Evolutionary conservation across 2,113 vertebrate genomes (phyloP).

Genomic region (Gnathonemus longibarbis): DNA sequence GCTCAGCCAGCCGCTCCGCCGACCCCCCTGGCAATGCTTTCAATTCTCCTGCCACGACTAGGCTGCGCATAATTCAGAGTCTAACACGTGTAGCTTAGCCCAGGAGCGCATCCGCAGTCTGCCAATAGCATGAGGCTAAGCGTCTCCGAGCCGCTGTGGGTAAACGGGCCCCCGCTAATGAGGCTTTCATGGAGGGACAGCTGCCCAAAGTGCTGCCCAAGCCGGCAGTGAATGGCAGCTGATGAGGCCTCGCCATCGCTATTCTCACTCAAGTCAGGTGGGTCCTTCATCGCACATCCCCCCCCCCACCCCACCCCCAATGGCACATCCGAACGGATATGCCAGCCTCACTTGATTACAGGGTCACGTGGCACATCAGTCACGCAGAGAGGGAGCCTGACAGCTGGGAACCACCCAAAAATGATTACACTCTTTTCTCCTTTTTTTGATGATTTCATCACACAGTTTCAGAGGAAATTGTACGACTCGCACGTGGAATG

Average conservation of each 20-base stretch:
- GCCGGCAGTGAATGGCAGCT: constrained; percentile 46
- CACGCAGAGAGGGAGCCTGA: not conserved
- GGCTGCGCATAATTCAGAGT: not conserved
- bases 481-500: not conserved
- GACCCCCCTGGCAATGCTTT: not conserved
- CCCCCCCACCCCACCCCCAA: not conserved
- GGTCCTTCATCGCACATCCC: not conserved
- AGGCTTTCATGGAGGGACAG: constrained; percentile 56
- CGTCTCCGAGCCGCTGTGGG: constrained; percentile 26
- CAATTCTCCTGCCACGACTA: not conserved
- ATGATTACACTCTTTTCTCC: not conserved
- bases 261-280: not conserved
- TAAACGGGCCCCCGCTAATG: constrained; percentile 45
- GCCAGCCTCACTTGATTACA: not conserved
- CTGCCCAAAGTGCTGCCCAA: constrained; percentile 35
- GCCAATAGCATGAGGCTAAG: not conserved
- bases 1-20: not conserved
- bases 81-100: not conserved
- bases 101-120: not conserved
- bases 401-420: not conserved
- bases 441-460: not conserved
- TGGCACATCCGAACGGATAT: not conserved
- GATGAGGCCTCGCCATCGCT: constrained; percentile 34
- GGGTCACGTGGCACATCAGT: not conserved
- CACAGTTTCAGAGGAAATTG: not conserved